phyloP scores from a whole-genome alignment of 2,797 vertebrate species.

The Falco columbarius region DNA sequence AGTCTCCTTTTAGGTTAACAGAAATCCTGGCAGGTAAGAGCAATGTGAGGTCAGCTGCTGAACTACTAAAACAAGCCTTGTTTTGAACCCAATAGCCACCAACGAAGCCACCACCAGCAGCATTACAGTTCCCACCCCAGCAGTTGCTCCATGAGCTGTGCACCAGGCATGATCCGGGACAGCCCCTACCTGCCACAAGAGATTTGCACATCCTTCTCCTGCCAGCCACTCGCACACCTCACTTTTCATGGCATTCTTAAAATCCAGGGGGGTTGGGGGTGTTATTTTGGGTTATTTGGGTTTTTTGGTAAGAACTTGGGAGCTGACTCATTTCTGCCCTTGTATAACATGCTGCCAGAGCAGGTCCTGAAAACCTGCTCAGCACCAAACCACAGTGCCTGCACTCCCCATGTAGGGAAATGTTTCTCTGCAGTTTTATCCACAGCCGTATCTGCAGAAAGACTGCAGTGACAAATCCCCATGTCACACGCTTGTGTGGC shows the following conservation, averaged over 20 bases:
- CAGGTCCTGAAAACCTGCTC: not conserved
- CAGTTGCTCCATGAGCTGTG: rapidly evolving
- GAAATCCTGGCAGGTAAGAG: not conserved
- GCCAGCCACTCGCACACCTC: not conserved
- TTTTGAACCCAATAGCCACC: not conserved
- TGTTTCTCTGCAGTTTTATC: not conserved
- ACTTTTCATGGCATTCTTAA: not conserved
- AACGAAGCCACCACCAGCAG: not conserved
- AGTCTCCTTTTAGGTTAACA: not conserved
- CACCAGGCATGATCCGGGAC: not conserved
- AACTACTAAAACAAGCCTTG: not conserved
- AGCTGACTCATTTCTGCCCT: not conserved
- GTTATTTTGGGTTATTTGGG: not conserved
- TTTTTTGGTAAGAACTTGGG: not conserved
- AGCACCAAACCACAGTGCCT: rapidly evolving
- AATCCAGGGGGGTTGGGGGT: not conserved
- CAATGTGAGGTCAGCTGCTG: not conserved
- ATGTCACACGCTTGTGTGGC: rapidly evolving
- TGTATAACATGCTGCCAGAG: not conserved
- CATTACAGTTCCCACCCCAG: not conserved
- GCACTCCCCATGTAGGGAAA: not conserved
- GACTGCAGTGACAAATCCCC: not conserved
- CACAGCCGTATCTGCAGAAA: not conserved
- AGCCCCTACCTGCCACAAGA: not conserved
- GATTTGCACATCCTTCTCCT: not conserved